Evolutionary conservation across 2,797 vertebrate genomes (phyloP), one percentile per base, ranked within the genome.

Genomic region (Pseudomugil gertrudae): DNA sequence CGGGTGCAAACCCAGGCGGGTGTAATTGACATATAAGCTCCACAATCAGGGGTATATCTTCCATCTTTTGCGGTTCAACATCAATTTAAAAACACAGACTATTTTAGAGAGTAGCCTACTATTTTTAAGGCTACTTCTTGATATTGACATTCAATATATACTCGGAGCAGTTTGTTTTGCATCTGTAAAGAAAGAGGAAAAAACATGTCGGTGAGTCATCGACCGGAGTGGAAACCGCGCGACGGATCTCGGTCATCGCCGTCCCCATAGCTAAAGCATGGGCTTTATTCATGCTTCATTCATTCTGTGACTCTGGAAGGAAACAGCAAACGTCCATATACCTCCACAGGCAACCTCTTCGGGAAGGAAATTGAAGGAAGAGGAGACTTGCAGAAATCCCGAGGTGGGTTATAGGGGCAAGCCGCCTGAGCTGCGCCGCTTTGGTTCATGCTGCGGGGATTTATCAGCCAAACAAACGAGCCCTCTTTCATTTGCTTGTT

Each of bases 131-230:
- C n/a, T n/a, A n/a, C n/a, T n/a, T n/a, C n/a, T n/a, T n/a, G n/a
- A n/a, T n/a, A n/a, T n/a, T n/a, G n/a, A n/a, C n/a, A n/a, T n/a
- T n/a, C n/a, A n/a, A n/a, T n/a, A n/a, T n/a, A n/a, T n/a, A n/a
- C n/a, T n/a, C n/a, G n/a, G n/a, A n/a, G n/a, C n/a, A n/a, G n/a
- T n/a, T n/a, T n/a, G n/a, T n/a, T n/a, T n/a, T n/a, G n/a, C n/a
- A n/a, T n/a, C n/a, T n/a, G n/a, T n/a, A 19, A 47, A 13, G 6
- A 30, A 6, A 6, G 29, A 6, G 6, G 6, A 35, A 47, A 76
- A 61, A 82, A 74, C 71, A 90, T 92, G 87, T 72, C 83, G 84
- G 63, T 72, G 81, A 87, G 76, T 83, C 85, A 88, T 91, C 88
- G 84, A 81, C 87, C 84, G 85, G 88, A 76, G 78, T 38, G 68